Percentiles rank a stretch among this genome's conserved stretches.
phyloP scores from a whole-genome alignment of 2,797 vertebrate genomes.

The Halcyon badia region DNA sequence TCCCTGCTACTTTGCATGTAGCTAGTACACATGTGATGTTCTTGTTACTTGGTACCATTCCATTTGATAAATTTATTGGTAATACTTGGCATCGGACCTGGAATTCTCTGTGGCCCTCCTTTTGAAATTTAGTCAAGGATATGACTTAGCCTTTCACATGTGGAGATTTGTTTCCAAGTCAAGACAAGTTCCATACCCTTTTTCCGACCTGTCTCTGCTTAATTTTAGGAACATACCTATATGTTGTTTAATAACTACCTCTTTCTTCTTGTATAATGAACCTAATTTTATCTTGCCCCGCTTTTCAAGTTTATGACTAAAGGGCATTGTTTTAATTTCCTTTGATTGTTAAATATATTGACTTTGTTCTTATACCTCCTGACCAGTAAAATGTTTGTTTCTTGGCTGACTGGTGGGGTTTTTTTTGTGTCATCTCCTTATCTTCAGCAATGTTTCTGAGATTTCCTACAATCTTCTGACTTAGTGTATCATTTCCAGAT shows the following conservation, averaged over 20 bases:
- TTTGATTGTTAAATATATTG: background rate
- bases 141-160: background rate
- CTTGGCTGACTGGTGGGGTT: background rate
- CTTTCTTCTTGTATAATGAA: background rate
- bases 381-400: background rate
- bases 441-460: background rate
- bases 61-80: background rate
- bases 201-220: background rate
- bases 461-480: background rate
- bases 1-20: background rate
- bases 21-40: background rate
- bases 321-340: background rate
- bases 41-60: background rate
- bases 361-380: background rate
- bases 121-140: background rate
- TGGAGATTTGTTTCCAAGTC: background rate
- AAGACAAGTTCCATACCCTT: background rate
- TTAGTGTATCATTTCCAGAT: background rate
- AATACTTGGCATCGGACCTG: background rate
- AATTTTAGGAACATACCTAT: background rate
- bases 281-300: background rate
- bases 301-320: background rate
- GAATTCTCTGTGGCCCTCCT: background rate
- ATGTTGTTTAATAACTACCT: background rate
- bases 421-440: background rate